Evolutionary conservation across 2,888 invertebrate genomes (phyloP).

Genomic region (Eupithecia insigniata): DNA sequence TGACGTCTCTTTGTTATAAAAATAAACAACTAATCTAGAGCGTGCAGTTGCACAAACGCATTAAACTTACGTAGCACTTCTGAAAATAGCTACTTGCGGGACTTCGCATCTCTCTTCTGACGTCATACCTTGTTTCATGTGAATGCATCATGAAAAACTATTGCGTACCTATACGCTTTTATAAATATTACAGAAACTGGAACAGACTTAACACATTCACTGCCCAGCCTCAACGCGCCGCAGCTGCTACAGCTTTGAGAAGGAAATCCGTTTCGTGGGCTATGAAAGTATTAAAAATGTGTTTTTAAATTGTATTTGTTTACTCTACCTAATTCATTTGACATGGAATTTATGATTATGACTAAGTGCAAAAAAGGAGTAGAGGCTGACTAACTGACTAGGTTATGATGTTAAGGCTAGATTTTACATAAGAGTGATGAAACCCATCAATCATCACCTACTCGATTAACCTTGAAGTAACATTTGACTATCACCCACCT

Average conservation of each 20-base stretch:
- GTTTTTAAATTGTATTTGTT: neutral
- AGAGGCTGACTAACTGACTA: neutral
- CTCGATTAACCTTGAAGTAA: conserved; percentile 9
- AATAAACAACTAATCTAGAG: conserved; percentile 12
- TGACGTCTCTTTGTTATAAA: neutral
- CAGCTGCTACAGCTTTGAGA: too few relatives aligned
- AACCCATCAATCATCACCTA: conserved; percentile 9
- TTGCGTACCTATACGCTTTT: neutral
- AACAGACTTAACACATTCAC: too few relatives aligned
- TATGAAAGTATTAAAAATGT: too few relatives aligned
- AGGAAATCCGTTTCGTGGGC: too few relatives aligned
- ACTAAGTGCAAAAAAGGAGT: neutral
- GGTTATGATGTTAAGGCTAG: neutral
- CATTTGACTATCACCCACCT: neutral
- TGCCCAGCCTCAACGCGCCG: too few relatives aligned
- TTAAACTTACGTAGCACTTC: neutral
- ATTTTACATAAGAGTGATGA: conserved; percentile 5
- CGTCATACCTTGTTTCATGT: neutral
- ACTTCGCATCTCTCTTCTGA: neutral
- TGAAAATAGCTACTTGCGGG: neutral
- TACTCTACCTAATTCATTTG: neutral
- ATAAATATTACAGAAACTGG: neutral
- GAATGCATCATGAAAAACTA: neutral
- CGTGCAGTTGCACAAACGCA: conserved; percentile 2
- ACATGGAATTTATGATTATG: neutral